These are phyloP conservation scores for Ormyrus nitidulus DNA, from an alignment of 2,888 invertebrate genomes.

Conservation along the genomic window DNA sequence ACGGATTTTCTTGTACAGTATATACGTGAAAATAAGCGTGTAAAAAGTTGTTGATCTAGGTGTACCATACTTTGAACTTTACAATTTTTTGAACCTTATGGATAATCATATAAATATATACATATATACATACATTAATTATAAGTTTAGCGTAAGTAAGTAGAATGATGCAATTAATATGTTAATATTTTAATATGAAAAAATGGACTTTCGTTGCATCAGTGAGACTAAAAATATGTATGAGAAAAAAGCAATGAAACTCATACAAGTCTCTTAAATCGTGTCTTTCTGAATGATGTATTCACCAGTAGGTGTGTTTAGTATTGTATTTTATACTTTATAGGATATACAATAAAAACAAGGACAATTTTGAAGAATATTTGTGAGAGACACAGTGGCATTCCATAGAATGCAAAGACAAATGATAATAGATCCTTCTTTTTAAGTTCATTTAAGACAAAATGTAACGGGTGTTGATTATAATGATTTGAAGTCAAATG, in stretches of 20 bases:
- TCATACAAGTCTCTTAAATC: conserved; percentile 66
- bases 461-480: conserved; percentile 46
- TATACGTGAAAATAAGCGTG: conserved; percentile 68
- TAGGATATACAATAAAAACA: conserved; percentile 50
- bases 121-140: conserved; percentile 60
- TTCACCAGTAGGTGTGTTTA: conserved; percentile 61
- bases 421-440: conserved; percentile 49
- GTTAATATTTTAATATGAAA: conserved; percentile 73
- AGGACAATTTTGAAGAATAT: conserved; percentile 53
- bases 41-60: conserved; percentile 74
- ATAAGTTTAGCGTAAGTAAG: conserved; percentile 45
- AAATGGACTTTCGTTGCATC: conserved; percentile 63
- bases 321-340: conserved; percentile 63
- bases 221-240: conserved; percentile 56
- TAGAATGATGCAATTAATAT: conserved; percentile 68
- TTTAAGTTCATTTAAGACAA: conserved; percentile 50
- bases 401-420: conserved; percentile 46
- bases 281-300: conserved; percentile 68
- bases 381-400: conserved; percentile 46
- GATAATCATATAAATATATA: conserved; percentile 66
- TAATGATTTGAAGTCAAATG: conserved; percentile 50
- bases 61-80: conserved; percentile 71
- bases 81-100: conserved; percentile 60
- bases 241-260: conserved; percentile 66
- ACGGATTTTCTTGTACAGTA: conserved; percentile 71